Percentiles rank a stretch among this genome's conserved stretches.
phyloP scores from a whole-genome alignment of 1,140 invertebrate genomes.

The Drosophila gunungcola region DNA sequence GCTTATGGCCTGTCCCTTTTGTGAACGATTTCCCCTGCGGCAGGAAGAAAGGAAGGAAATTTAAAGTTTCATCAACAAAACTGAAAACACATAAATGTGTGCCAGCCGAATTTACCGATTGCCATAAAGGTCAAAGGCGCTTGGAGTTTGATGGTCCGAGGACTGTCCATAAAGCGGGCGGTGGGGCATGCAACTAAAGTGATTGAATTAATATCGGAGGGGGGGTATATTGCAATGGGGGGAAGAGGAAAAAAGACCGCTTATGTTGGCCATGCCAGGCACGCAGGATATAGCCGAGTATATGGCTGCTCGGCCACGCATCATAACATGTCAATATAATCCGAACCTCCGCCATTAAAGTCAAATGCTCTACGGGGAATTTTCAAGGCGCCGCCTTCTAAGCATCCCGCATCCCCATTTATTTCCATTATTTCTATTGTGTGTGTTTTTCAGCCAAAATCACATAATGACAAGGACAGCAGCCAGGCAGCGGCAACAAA shows the following conservation, averaged over 20 bases:
- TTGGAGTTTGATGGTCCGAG: conserved; percentile 44
- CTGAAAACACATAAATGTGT: conserved; percentile 18
- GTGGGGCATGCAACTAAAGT: conserved; percentile 57
- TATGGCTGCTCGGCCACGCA: conserved; percentile 64
- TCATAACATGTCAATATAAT: conserved; percentile 81
- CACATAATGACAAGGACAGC: conserved; percentile 62
- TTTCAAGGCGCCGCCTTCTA: conserved; percentile 55
- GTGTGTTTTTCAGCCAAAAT: conserved; percentile 51
- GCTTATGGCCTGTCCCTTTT: conserved; percentile 63
- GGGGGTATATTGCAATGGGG: conserved; percentile 25
- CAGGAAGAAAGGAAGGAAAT: conserved; percentile 43
- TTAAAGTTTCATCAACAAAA: conserved; percentile 54
- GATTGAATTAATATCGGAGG: conserved; percentile 70
- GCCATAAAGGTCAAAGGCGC: conserved; percentile 40
- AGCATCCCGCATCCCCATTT: conserved; percentile 2
- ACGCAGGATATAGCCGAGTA: conserved; percentile 43
- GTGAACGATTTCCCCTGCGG: conserved; percentile 48
- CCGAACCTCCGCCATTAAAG: conserved; percentile 69
- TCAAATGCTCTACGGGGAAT: conserved; percentile 78
- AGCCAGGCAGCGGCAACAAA: conserved; percentile 15
- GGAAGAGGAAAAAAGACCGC: conserved; percentile 31
- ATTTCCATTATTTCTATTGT: conserved; percentile 30
- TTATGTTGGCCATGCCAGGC: conserved; percentile 51
- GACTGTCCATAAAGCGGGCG: conserved; percentile 43
- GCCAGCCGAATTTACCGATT: conserved; percentile 12